A percentile compares a stretch with the other conserved stretches of the same genome.
Conservation (phyloP, 2,888 invertebrate species). For the Dynastes tityus region DNA sequence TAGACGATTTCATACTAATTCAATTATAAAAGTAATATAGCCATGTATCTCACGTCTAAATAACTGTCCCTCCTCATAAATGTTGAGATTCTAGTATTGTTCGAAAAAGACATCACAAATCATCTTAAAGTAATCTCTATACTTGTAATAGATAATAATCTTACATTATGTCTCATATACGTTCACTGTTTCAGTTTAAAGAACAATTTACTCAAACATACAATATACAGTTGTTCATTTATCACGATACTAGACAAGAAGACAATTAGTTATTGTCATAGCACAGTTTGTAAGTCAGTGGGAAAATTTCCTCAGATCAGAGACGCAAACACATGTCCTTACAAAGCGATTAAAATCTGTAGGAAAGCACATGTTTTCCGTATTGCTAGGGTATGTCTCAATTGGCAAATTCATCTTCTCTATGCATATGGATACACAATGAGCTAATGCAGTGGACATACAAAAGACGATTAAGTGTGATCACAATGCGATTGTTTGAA, state of each 20-base stretch:
- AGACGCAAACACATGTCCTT: conserved; percentile 26
- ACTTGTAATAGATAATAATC: conserved; percentile 25
- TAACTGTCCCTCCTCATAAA: neutral
- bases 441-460: conserved; percentile 55
- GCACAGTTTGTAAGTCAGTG: neutral
- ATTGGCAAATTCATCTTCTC: conserved; percentile 38
- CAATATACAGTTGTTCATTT: conserved; percentile 20
- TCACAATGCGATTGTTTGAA: conserved; percentile 58
- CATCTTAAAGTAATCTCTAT: conserved; percentile 17
- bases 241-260: conserved; percentile 26
- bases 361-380: conserved; percentile 37
- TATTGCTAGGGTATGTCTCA: conserved; percentile 24
- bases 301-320: conserved; percentile 21
- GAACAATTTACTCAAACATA: conserved; percentile 21
- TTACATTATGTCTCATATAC: neutral
- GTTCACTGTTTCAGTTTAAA: conserved; percentile 18
- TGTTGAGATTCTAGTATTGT: neutral
- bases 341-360: conserved; percentile 38
- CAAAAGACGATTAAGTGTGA: conserved; percentile 59
- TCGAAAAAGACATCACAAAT: neutral
- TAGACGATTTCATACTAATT: neutral
- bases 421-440: conserved; percentile 40
- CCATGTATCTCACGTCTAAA: neutral
- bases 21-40: neutral
- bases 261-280: conserved; percentile 33